These are phyloP conservation scores for Pardalotus punctatus DNA, from an alignment of 2,113 vertebrate species.

Conservation along the genomic window DNA sequence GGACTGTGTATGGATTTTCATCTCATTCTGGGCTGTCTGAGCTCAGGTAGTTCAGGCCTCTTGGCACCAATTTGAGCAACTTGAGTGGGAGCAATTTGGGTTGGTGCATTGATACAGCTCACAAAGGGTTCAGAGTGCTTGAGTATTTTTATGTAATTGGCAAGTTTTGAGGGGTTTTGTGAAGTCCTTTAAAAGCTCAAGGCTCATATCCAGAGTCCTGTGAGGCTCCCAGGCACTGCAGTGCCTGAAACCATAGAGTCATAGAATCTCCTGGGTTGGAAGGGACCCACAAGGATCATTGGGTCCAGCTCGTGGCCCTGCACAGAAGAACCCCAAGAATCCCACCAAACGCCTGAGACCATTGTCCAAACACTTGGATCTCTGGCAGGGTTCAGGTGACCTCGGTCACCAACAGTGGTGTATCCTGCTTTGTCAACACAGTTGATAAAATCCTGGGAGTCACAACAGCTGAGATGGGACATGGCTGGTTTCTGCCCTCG, in stretches of 20 bases:
- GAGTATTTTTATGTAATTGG: neutral
- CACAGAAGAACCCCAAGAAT: neutral
- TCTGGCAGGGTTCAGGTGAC: neutral
- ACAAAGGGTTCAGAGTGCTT: neutral
- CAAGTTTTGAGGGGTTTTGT: neutral
- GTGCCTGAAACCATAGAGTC: neutral
- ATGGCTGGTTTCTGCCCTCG: neutral
- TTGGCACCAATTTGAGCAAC: neutral
- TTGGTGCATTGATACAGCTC: fast-evolving
- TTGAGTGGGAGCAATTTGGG: neutral
- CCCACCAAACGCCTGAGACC: neutral
- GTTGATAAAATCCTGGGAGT: neutral
- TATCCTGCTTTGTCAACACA: fast-evolving
- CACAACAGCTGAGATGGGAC: neutral
- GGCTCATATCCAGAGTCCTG: neutral
- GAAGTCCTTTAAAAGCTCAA: neutral
- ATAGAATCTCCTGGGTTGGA: neutral
- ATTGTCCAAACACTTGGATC: neutral
- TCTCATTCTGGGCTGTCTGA: neutral
- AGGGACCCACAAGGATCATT: neutral
- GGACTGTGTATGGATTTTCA: neutral
- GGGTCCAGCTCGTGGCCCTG: neutral
- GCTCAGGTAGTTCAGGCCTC: neutral
- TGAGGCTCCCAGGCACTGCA: neutral
- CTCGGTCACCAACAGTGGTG: fast-evolving